A percentile compares a stretch with the other conserved stretches of the same genome.
These are phyloP conservation scores for Odobenus rosmarus DNA, from an alignment of 2,113 vertebrate genomes.

Conservation along the genomic window DNA sequence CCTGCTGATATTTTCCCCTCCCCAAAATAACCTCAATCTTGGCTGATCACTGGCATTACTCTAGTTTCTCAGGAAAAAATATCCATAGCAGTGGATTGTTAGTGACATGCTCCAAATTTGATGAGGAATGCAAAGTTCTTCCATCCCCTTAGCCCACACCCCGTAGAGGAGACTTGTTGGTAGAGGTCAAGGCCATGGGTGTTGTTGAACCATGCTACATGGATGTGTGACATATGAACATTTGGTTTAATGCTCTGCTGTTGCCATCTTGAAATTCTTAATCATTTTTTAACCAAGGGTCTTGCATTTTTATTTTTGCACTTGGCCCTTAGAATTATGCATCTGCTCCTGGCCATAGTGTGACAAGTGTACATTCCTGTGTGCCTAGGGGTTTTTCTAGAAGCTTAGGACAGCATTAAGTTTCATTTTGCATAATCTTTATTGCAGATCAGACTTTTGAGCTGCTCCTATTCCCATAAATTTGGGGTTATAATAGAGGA, in stretches of 20 bases:
- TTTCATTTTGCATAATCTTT: not conserved
- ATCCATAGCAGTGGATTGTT: not conserved
- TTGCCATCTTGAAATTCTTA: not conserved
- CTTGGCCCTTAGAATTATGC: not conserved
- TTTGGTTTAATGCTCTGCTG: not conserved
- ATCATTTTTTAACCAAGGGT: not conserved
- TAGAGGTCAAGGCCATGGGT: not conserved
- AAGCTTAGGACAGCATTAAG: not conserved
- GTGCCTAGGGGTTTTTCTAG: not conserved
- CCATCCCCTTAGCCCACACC: not conserved
- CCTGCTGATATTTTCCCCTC: not conserved
- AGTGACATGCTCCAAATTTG: not conserved
- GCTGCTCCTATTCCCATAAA: not conserved
- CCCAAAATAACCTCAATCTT: not conserved
- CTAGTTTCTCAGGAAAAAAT: not conserved
- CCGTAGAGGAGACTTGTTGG: not conserved
- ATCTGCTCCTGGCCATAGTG: not conserved
- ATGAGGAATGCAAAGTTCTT: not conserved
- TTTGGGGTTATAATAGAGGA: not conserved
- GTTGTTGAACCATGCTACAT: not conserved
- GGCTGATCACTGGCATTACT: not conserved
- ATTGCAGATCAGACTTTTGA: not conserved
- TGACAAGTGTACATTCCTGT: not conserved
- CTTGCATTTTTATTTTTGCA: not conserved
- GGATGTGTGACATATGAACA: not conserved